Evolutionary conservation across 2,797 vertebrate genomes (phyloP), one percentile per base, ranked within the genome.

Genomic region (Setipinna tenuifilis): DNA sequence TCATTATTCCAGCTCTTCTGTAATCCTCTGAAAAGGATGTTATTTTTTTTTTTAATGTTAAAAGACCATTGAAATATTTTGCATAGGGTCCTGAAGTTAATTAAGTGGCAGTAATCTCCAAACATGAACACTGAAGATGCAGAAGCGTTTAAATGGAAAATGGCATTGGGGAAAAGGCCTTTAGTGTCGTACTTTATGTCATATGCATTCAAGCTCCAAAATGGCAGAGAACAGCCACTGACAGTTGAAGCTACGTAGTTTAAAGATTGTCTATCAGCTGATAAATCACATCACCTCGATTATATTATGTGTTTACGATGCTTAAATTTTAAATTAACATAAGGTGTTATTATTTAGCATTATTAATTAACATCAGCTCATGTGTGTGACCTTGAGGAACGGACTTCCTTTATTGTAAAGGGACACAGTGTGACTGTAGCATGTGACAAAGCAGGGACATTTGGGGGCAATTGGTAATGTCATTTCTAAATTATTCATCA

Each of bases 21-120:
- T 87, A 90, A 86, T 87, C 85, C 58, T 14, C 58, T 57, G 83
- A 88, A 86, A 86, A 88, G 85, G 41, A 58, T 41, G 68, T 86
- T 81, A 82, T 78, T 82, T 57, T 62, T 68, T 46, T 48, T 54
- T 54, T 54, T 54, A 54, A 78, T 78, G 19, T 78, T 78, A 35
- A 78, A 78, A 75, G 7, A 75, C 28, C 6, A 35, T 75, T 75
- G 68, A 35, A 75, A 78, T 78, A 41, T 44, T 78, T 44, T 41
- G 71, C 44, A 35, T 35, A 35, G 17, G 71, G 41, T 5, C 31
- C 68, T 41, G 71, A 44, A 41, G 31, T 78, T 41, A 78, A 78
- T 78, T 41, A 78, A 75, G 14, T 28, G 35, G 31, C 68, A 75
- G 68, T 35, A 75, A 41, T 75, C 68, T 75, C 19, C 35, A 21